Conservation (phyloP, 2,888 invertebrate genomes). For the Hipparchia sbordonii region DNA sequence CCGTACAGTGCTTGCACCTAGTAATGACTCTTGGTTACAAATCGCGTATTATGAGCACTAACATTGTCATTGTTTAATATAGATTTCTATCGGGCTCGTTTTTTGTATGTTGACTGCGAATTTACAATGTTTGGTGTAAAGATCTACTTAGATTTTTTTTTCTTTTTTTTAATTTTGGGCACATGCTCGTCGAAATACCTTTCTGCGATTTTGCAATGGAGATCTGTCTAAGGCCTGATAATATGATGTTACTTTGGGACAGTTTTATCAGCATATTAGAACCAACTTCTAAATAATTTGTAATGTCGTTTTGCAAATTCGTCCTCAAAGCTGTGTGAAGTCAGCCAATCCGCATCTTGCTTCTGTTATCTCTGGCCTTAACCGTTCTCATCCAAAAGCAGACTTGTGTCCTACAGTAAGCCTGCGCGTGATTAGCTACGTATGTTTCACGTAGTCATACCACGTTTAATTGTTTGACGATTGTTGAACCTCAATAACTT, state of each 20-base stretch:
- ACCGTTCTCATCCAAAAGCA: neutral
- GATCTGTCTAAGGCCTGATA: no score
- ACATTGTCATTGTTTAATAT: conserved; percentile 32
- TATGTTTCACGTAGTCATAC: neutral
- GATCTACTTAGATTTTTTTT: neutral
- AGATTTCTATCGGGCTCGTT: conserved; percentile 27
- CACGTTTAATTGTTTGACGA: neutral
- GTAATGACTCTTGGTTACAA: conserved; percentile 34
- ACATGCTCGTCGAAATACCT: no score
- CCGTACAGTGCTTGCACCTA: conserved; percentile 33
- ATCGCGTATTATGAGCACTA: conserved; percentile 32
- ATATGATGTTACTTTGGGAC: no score
- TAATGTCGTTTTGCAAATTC: no score
- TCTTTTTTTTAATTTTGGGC: neutral
- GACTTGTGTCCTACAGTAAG: no score
- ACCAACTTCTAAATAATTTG: no score
- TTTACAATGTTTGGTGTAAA: neutral
- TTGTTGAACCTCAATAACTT: neutral
- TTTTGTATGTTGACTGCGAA: conserved; percentile 13
- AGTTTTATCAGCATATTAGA: no score
- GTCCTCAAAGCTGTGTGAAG: no score
- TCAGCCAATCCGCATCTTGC: no score
- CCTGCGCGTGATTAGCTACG: no score
- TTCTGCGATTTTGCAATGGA: no score
- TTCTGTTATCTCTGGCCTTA: no score